Conservation (phyloP, 2,113 vertebrate genomes). For the Illadopsis cleaveri region DNA sequence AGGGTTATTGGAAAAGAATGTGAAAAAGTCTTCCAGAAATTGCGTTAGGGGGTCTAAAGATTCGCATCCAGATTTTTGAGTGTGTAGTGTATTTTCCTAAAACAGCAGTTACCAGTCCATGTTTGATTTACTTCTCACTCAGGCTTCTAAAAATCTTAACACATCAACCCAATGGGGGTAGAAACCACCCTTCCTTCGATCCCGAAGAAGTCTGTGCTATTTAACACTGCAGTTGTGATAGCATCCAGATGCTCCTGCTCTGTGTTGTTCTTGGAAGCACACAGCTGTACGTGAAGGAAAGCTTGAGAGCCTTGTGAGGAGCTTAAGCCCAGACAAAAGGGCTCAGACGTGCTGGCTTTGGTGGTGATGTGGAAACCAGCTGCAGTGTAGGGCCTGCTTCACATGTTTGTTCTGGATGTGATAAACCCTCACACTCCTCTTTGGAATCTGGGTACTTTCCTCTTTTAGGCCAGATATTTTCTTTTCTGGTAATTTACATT, state of each 20-base stretch:
- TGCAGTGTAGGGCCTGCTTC: background rate
- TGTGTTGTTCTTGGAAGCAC: background rate
- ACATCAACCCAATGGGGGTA: too few relatives aligned
- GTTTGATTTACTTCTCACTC: background rate
- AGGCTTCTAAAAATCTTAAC: background rate
- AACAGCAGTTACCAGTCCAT: background rate
- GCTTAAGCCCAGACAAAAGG: background rate
- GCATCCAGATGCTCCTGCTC: background rate
- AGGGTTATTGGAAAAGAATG: background rate
- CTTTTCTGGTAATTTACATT: background rate
- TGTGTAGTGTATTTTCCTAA: background rate
- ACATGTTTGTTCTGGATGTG: background rate
- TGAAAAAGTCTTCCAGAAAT: background rate
- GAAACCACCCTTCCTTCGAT: rapidly evolving
- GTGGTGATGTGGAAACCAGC: background rate
- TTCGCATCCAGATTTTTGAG: background rate
- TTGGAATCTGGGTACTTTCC: background rate
- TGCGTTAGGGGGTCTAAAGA: background rate
- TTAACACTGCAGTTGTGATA: background rate
- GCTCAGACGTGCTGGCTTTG: background rate
- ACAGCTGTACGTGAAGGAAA: rapidly evolving
- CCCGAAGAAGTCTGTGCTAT: background rate
- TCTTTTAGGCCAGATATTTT: constrained; percentile 15
- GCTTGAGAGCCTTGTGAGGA: background rate
- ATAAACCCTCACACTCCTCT: background rate